phyloP scores from a whole-genome alignment of 2,113 vertebrate genomes.

The Ramphastos sulfuratus region DNA sequence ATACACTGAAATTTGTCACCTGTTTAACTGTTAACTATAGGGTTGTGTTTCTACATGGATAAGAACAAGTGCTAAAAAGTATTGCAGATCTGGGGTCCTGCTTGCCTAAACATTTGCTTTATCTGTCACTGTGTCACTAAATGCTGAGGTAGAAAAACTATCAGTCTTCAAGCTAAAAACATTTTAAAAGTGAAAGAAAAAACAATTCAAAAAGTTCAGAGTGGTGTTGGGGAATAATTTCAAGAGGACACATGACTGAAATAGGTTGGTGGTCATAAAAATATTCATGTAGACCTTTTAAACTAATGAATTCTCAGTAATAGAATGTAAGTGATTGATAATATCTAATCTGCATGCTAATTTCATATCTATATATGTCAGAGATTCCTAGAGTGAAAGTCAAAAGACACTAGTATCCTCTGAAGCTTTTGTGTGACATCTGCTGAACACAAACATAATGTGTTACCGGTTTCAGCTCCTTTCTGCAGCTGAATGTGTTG shows the following conservation, averaged over 20 bases:
- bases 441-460: not conserved
- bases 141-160: not conserved
- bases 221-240: not conserved
- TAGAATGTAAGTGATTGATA: not conserved
- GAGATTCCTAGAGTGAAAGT: not conserved
- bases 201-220: not conserved
- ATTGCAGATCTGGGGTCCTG: not conserved
- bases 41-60: not conserved
- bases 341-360: not conserved
- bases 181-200: not conserved
- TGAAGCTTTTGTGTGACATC: not conserved
- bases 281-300: not conserved
- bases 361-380: rapidly evolving
- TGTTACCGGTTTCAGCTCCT: not conserved
- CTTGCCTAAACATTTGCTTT: not conserved
- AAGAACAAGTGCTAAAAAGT: not conserved
- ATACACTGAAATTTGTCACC: not conserved
- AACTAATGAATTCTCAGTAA: not conserved
- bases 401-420: not conserved
- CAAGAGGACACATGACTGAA: not conserved
- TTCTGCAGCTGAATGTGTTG: not conserved
- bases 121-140: not conserved
- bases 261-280: not conserved
- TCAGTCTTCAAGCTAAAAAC: not conserved
- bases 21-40: not conserved